Evolutionary conservation across 1,140 invertebrate species (phyloP), one percentile per base, ranked within the genome.

Genomic region (Rhagoletis zephyria): DNA sequence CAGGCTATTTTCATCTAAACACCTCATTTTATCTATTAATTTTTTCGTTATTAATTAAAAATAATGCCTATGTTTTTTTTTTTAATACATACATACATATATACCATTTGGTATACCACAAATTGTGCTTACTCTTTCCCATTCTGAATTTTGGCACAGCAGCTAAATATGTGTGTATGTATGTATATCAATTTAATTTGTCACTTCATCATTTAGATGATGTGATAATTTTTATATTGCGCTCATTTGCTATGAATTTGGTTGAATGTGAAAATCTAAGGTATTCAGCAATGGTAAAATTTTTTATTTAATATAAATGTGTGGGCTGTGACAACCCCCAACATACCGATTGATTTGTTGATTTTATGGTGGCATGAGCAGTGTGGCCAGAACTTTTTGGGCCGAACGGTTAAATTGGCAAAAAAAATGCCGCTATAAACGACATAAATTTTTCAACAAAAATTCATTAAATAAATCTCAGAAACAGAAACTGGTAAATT

Each of bases 101-200:
- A n/a, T n/a, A n/a, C n/a, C n/a, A 30, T 0, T 30, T 30, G 30
- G 30, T 30, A 30, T 30, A 30, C 30, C 30, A 30, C 30, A 30
- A 30, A 14, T 63, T 14, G 4, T 63, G n/a, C 0, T 14, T 48
- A 45, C 45, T 48, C 12, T 42, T 1, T 74, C 45, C 45, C 16
- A 74, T 74, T 74, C 45, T 45, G 64, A 67, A 67, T 30, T 74
- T n/a, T 74, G 67, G 14, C 42, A 45, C 40, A 70, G 9, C 45
- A 42, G 42, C 10, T 70, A 70, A 70, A 70, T 81, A 51, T 64
- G 63, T n/a, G 4, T 30, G 30, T 30, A 48, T 19, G 30, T 30
- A 48, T 19, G 56, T n/a, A 81, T 81, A n/a, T 81, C 45, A 81
- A 56, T 81, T 81, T 56, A 81, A 81, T 81, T n/a, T 56, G 74